A percentile compares a stretch with the other conserved stretches of the same genome.
Evolutionary conservation across 2,888 invertebrate genomes (phyloP).

Genomic region (Trypoxylon attenuatum): DNA sequence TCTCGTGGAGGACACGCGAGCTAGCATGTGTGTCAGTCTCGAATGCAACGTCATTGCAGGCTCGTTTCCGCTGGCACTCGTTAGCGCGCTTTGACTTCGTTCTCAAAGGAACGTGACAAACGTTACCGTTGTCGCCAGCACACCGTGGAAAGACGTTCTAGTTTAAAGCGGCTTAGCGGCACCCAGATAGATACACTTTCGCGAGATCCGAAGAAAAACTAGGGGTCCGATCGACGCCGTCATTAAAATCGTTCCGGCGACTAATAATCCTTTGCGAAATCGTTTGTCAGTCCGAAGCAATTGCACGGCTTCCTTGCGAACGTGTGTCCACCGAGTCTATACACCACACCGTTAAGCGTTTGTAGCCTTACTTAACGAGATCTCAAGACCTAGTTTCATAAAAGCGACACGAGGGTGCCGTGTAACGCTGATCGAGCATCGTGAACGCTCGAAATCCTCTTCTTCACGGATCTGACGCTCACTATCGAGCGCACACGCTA

Average conservation of each 20-base stretch:
- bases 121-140: conserved; percentile 51
- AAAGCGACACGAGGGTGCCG: conserved; percentile 12
- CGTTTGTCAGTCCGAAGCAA: conserved; percentile 42
- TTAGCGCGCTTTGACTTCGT: conserved; percentile 38
- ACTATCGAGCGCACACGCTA: not conserved
- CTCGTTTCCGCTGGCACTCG: conserved; percentile 29
- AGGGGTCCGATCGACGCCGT: conserved; percentile 7
- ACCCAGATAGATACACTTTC: too few relatives aligned
- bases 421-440: conserved; percentile 4
- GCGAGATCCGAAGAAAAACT: conserved; percentile 29
- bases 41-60: conserved; percentile 33
- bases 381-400: conserved; percentile 26
- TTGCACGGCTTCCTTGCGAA: conserved; percentile 21
- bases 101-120: conserved; percentile 52
- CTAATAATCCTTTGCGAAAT: conserved; percentile 45
- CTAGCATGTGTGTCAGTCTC: conserved; percentile 44
- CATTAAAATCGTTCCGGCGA: conserved; percentile 18
- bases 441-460: not conserved
- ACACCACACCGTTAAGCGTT: conserved; percentile 33
- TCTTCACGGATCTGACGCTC: not conserved
- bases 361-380: conserved; percentile 35
- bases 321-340: conserved; percentile 4
- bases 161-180: too few relatives aligned
- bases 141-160: conserved; percentile 51
- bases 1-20: conserved; percentile 39